Percentiles rank a stretch among this genome's conserved stretches.
phyloP scores from a whole-genome alignment of 2,113 vertebrate species.

The Takifugu flavidus region DNA sequence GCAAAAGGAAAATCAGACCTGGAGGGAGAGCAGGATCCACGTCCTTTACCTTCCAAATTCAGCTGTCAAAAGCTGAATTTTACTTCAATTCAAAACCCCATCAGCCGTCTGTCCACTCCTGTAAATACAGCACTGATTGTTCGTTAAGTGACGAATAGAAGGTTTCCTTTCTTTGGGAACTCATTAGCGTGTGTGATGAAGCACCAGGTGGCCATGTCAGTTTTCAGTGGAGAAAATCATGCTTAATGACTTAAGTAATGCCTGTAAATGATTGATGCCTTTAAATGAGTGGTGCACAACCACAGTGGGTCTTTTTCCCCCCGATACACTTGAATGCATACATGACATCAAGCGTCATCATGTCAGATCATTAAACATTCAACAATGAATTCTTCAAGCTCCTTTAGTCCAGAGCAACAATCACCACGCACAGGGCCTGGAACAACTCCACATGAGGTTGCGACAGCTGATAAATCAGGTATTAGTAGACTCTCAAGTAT shows the following conservation, averaged over 20 bases:
- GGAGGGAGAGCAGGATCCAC: constrained; percentile 1
- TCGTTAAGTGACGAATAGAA: constrained; percentile 13
- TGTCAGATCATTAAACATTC: too few species aligned
- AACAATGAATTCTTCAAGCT: too few species aligned
- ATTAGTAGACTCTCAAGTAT: constrained; percentile 24
- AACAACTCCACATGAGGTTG: constrained; percentile 16
- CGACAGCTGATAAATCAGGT: constrained; percentile 37
- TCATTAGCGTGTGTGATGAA: constrained; percentile 5
- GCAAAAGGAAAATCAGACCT: constrained; percentile 12
- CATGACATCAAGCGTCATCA: too few species aligned
- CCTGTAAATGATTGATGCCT: background rate
- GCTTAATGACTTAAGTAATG: background rate
- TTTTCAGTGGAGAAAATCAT: background rate
- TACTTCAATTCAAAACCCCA: constrained; percentile 29
- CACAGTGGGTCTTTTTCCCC: too few species aligned
- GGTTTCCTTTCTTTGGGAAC: constrained; percentile 8
- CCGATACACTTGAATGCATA: too few species aligned
- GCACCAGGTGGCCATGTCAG: constrained; percentile 4
- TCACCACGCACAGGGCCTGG: background rate
- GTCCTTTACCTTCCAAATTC: constrained; percentile 10
- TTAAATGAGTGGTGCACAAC: too few species aligned
- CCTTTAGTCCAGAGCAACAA: constrained; percentile 4
- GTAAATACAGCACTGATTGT: constrained; percentile 3
- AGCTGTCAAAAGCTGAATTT: constrained; percentile 16
- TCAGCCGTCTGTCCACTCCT: constrained; percentile 6